Base-by-base conservation (phyloP, 2,797 vertebrate species). In the Phalanger gymnotis region DNA sequence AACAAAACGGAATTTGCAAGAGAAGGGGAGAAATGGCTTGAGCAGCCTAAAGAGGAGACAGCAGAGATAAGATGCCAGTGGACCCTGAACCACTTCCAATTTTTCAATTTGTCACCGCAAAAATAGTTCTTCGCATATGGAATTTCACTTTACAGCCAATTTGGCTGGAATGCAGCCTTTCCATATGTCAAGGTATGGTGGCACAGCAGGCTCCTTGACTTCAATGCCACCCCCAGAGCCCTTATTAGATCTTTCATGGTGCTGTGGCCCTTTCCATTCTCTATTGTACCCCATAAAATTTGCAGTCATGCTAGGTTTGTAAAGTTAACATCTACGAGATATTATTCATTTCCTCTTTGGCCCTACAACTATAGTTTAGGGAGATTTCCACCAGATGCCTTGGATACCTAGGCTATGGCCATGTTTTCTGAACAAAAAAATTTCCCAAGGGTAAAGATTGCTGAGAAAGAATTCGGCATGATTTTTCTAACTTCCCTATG, bases 381-480 rank as follows among this genome's bases (percentile, higher is more conserved):
- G 56, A 56, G 92, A 16, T 91, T 92, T 58, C n/a, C 94, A 52
- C 91, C 22, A 56, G 61, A 92, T 81, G 53, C 28, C 66, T 92
- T 92, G 66, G 61, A 53, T 47, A 81, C 73, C 73, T 19, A 81
- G 25, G 25, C 34, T 40, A 22, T 53, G 56, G 95, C 54, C 25
- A 22, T n/a, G 57, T 40, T 57, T 22, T 81, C 90, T 66, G 16
- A 96, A 93, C 54, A 91, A 95, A 96, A 81, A 94, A 54, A 2
- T 52, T 94, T 91, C 91, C 91, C 92, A 91, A 0, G 0, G 30
- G 40, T 93, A 40, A 16, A 40, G 2, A n/a, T 66, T 66, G 61
- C 61, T 81, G 90, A 96, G 61, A 95, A 51, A 54, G 73, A 97
- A 51, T 4, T 58, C 89, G 94, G 52, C 66, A 3, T 12, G 40